Evolutionary conservation across 2,113 vertebrate species (phyloP).

Genomic region (Tretioscincus oriximinensis): DNA sequence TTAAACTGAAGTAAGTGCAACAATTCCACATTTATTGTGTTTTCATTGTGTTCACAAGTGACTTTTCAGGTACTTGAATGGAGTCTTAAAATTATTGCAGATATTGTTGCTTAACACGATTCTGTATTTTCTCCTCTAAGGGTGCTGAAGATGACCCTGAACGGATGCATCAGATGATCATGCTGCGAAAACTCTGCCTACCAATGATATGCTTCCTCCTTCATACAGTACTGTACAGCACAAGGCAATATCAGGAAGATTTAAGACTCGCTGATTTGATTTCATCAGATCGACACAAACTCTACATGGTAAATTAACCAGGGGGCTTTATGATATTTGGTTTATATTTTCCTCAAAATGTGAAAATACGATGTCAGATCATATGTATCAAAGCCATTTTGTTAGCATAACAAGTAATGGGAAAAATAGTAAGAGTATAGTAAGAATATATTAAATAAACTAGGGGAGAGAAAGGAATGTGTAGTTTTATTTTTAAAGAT

Average conservation of each 20-base stretch:
- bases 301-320: conserved; percentile 80
- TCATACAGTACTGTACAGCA: conserved; percentile 88
- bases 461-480: too few relatives aligned
- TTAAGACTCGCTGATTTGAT: conserved; percentile 90
- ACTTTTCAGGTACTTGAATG: not conserved
- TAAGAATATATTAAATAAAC: too few relatives aligned
- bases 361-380: not conserved
- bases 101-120: not conserved
- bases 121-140: conserved; percentile 44
- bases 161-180: conserved; percentile 85
- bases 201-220: conserved; percentile 90
- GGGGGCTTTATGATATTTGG: not conserved
- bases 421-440: too few relatives aligned
- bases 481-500: too few relatives aligned
- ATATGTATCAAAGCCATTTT: not conserved
- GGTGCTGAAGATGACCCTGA: conserved; percentile 86
- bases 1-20: not conserved
- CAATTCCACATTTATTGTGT: not conserved
- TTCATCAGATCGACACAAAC: conserved; percentile 87
- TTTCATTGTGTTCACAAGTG: not conserved
- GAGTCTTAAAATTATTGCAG: not conserved
- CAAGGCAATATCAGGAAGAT: conserved; percentile 89
- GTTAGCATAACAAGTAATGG: too few relatives aligned
- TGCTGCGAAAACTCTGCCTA: conserved; percentile 87
- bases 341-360: not conserved